Base-by-base conservation (phyloP, 2,113 vertebrate genomes). In the Prietella phreatophila region DNA sequence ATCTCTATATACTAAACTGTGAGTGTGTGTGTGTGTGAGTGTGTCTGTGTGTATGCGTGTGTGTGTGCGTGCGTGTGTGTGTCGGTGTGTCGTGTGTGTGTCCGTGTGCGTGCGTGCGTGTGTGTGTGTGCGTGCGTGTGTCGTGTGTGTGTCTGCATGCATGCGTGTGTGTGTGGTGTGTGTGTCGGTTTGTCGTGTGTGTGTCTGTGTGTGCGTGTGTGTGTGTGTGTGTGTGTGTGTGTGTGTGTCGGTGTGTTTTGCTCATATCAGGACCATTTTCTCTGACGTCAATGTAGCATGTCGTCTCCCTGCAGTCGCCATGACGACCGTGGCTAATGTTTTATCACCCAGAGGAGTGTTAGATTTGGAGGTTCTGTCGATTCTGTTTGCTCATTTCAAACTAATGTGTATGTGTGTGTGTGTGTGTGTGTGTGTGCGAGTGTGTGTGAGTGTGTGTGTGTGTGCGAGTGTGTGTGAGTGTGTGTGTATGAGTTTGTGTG, bases 321-420 rank as follows among this genome's bases (percentile, higher is more conserved):
- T 94, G 94, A 94, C 91, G 95, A 96, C 93, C 69, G 84, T 89
- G 92, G 94, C 90, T 94, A 95, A 94, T 93, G 92, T 93, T 93
- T 95, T 90, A 89, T 89, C 91, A 89, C 94, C 91, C 96, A 95
- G 96, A 95, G 93, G 93, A 92, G 93, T 93, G 92, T 94, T 93
- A 93, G 92, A 93, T 95, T 94, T 92, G 90, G 90, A 94, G 91
- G 85, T 90, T 93, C 94, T 94, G 93, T 92, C 91, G 91, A 92
- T 93, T 92, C 92, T 55, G 89, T 86, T 91, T 91, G 84, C 94
- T 94, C 90, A 90, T 93, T 93, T 93, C 88, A 90, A 92, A 91
- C 88, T 88, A 88, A 90, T 91, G 79, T 86, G 86, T 91, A 86
- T 88, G 85, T 92, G 42, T 63, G 69, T 85, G 71, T 83, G 78